A percentile compares a stretch with the other conserved stretches of the same genome.
phyloP scores from a whole-genome alignment of 2,888 invertebrate genomes.

The Pollenia amentaria region DNA sequence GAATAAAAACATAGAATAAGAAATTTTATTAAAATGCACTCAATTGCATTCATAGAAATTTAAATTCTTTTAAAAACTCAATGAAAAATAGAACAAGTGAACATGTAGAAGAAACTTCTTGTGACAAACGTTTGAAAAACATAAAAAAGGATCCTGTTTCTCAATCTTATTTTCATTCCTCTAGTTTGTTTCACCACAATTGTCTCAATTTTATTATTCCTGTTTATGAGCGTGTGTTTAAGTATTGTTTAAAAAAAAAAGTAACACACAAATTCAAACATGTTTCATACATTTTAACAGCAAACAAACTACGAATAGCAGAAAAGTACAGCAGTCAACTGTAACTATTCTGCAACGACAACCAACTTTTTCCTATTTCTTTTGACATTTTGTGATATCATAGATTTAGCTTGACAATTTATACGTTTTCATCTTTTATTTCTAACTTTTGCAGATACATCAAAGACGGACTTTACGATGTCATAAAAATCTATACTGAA shows the following conservation, averaged over 20 bases:
- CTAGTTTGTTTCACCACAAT: slow-evolving; percentile 42
- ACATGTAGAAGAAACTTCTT: too few species aligned
- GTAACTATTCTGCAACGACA: slow-evolving; percentile 39
- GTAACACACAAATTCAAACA: background rate
- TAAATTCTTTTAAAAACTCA: too few species aligned
- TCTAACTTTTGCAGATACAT: background rate
- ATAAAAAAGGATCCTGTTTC: background rate
- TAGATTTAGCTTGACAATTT: slow-evolving; percentile 39
- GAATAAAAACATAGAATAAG: too few species aligned
- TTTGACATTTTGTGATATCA: slow-evolving; percentile 40
- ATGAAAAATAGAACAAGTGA: too few species aligned
- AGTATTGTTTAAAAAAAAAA: background rate
- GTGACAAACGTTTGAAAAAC: background rate
- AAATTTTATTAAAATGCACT: too few species aligned
- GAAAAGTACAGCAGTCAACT: slow-evolving; percentile 16
- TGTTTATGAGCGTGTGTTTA: background rate
- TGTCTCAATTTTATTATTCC: slow-evolving; percentile 41
- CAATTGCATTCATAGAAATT: too few species aligned
- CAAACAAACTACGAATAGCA: background rate
- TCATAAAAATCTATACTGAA: background rate
- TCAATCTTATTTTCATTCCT: slow-evolving; percentile 32
- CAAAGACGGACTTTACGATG: background rate
- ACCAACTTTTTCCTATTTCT: slow-evolving; percentile 3
- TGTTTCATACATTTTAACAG: background rate
- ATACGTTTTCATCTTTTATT: slow-evolving; percentile 13